Conservation (phyloP, 2,113 vertebrate genomes). For the Cochlearius cochlearius region DNA sequence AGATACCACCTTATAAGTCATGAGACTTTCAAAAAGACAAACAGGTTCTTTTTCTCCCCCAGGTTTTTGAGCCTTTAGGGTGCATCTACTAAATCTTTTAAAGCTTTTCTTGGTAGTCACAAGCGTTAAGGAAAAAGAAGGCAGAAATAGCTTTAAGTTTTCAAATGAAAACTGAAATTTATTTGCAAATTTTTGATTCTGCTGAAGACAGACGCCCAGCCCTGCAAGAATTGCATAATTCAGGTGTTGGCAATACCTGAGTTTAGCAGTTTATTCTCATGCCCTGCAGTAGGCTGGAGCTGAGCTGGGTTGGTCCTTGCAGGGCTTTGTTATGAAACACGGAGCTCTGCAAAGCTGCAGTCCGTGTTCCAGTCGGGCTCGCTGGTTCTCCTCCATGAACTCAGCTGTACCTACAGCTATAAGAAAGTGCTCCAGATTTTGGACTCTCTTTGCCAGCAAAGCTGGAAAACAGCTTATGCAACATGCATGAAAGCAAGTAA, state of each 20-base stretch:
- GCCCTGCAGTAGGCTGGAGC: slow-evolving; percentile 11
- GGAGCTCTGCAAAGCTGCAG: background rate
- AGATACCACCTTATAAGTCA: slow-evolving; percentile 51
- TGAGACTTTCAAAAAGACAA: background rate
- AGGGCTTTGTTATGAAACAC: background rate
- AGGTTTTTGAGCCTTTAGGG: slow-evolving; percentile 38
- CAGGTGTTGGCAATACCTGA: background rate
- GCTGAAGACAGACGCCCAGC: background rate
- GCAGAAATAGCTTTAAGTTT: background rate
- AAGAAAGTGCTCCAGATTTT: background rate
- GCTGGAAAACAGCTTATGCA: background rate
- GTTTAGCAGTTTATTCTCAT: slow-evolving; percentile 24
- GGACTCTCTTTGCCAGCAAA: background rate
- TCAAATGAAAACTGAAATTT: background rate
- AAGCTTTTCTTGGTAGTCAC: background rate
- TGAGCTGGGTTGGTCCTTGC: background rate
- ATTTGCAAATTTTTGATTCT: background rate
- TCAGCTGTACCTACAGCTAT: background rate
- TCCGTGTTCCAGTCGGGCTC: background rate
- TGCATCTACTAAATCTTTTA: background rate
- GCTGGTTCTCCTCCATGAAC: background rate
- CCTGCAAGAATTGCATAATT: slow-evolving; percentile 23
- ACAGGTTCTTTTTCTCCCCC: slow-evolving; percentile 26
- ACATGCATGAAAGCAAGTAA: background rate
- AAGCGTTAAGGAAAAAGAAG: background rate